A percentile compares a stretch with the other conserved stretches of the same genome.
Conservation (phyloP, 2,888 invertebrate genomes). For the Phortica okadai region DNA sequence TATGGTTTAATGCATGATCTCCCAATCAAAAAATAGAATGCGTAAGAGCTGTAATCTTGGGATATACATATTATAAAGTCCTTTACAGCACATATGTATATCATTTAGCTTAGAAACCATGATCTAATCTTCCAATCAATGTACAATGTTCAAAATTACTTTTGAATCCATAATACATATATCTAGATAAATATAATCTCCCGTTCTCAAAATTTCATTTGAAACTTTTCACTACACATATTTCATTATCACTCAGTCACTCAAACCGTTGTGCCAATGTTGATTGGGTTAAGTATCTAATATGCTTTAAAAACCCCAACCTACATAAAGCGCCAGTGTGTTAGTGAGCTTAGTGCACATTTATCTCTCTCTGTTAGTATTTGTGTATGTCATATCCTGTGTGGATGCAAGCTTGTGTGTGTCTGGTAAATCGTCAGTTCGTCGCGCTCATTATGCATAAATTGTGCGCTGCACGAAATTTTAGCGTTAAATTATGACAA, state of each 20-base stretch:
- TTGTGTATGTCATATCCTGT: constrained; percentile 23
- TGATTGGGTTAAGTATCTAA: not conserved
- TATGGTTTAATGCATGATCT: no score
- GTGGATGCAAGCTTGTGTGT: not conserved
- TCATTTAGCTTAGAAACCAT: no score
- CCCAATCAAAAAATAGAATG: no score
- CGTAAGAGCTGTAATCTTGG: no score
- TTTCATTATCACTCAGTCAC: not conserved
- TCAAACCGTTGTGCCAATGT: not conserved
- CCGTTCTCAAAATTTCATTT: no score
- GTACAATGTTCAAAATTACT: no score
- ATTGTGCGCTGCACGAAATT: constrained; percentile 58
- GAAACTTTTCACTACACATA: no score
- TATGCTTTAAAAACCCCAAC: not conserved
- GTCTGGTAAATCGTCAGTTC: constrained; percentile 17
- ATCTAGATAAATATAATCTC: no score
- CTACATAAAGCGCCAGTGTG: not conserved
- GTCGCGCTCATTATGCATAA: constrained; percentile 67
- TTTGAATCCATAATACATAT: no score
- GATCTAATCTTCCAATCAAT: no score
- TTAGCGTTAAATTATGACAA: constrained; percentile 68
- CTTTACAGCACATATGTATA: no score
- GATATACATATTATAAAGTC: no score
- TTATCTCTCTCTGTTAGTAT: not conserved
- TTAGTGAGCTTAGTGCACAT: not conserved